phyloP scores from a whole-genome alignment of 1,140 invertebrate genomes.

The Heterodera carotae region DNA sequence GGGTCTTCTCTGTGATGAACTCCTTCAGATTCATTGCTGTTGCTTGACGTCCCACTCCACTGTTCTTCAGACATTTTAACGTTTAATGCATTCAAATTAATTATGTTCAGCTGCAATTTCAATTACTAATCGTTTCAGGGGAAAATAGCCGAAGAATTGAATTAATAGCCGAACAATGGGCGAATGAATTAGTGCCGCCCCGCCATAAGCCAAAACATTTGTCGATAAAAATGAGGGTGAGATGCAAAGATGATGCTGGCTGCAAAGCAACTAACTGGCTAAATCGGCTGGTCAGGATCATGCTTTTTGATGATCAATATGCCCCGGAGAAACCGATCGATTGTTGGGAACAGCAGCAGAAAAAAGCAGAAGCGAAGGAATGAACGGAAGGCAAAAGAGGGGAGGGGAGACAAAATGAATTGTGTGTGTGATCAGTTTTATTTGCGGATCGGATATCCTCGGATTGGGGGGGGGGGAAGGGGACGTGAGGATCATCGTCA shows the following conservation, averaged over 20 bases:
- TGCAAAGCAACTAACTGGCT: not conserved
- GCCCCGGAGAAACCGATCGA: not conserved
- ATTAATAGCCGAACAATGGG: not conserved
- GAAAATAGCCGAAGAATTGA: too few relatives aligned
- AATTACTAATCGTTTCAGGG: too few relatives aligned
- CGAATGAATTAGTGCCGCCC: slow-evolving; percentile 11
- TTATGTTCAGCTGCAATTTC: too few relatives aligned
- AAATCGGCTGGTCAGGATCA: not conserved
- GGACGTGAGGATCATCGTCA: not conserved
- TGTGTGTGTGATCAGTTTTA: not conserved
- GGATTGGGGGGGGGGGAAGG: not conserved
- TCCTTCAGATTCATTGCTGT: not conserved
- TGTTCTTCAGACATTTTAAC: slow-evolving; percentile 5
- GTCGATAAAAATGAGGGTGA: not conserved
- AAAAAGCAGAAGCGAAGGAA: not conserved
- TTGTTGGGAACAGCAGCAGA: not conserved
- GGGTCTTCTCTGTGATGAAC: slow-evolving; percentile 21
- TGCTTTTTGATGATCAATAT: slow-evolving; percentile 16
- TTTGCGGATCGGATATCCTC: not conserved
- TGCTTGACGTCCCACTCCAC: not conserved
- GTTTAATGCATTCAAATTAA: not conserved
- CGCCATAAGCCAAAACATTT: slow-evolving; percentile 14
- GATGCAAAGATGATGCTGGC: not conserved
- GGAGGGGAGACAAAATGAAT: too few relatives aligned
- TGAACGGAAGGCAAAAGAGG: not conserved